Percentiles rank a stretch among this genome's conserved stretches.
phyloP scores from a whole-genome alignment of 2,113 vertebrate genomes.

The Pelvicachromis taeniatus region DNA sequence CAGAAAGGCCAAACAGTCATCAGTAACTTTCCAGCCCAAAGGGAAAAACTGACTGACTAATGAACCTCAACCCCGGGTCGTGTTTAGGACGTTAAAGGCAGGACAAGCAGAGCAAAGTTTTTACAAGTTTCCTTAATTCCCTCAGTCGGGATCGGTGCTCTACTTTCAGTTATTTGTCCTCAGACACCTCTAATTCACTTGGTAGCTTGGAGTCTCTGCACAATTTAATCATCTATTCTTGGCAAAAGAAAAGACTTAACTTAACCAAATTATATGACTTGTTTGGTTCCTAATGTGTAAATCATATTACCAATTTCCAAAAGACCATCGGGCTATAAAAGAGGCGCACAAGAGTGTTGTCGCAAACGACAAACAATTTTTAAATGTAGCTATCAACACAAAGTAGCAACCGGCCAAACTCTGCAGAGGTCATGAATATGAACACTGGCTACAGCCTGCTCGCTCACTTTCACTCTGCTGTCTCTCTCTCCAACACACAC shows the following conservation, averaged over 20 bases:
- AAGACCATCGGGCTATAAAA: background rate
- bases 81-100: background rate
- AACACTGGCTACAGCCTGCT: background rate
- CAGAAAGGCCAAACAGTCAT: background rate
- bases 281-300: background rate
- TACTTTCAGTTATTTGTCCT: background rate
- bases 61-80: background rate
- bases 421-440: conserved; percentile 10
- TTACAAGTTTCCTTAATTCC: background rate
- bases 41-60: background rate
- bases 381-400: background rate
- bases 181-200: background rate
- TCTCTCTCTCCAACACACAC: background rate
- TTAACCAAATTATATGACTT: background rate
- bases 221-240: background rate
- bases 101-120: background rate
- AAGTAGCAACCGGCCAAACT: background rate
- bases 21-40: background rate
- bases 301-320: background rate
- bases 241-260: background rate
- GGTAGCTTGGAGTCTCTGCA: background rate
- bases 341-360: background rate
- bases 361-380: background rate
- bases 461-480: background rate
- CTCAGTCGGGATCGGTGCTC: background rate